Evolutionary conservation across 2,113 vertebrate genomes (phyloP).

Genomic region (Gopherus flavomarginatus): DNA sequence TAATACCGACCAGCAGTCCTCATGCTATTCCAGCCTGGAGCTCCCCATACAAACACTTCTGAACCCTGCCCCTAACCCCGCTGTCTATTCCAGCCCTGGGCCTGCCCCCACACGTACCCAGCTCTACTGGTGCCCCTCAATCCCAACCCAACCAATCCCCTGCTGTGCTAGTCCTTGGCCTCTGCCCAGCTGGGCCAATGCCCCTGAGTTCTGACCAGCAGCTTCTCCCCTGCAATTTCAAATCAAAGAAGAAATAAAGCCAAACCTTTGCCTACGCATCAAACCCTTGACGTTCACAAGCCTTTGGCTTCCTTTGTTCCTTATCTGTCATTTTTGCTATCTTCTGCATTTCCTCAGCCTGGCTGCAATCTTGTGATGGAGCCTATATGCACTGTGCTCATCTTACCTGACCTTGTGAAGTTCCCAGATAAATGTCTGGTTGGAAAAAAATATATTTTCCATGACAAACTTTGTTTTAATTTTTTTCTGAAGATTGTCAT

Average conservation of each 20-base stretch:
- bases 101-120: not conserved
- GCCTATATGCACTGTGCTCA: accelerated
- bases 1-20: not conserved
- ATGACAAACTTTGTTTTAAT: no score
- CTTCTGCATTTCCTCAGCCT: not conserved
- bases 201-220: not conserved
- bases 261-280: not conserved
- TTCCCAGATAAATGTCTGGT: not conserved
- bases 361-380: not conserved
- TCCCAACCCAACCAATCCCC: not conserved
- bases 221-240: not conserved
- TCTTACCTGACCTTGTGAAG: not conserved
- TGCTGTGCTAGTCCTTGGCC: not conserved
- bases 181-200: not conserved
- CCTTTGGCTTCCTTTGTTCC: not conserved
- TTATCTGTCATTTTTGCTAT: not conserved
- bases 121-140: not conserved
- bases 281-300: accelerated
- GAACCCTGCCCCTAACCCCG: not conserved
- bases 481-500: not conserved
- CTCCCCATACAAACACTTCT: not conserved
- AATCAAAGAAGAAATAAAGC: not conserved
- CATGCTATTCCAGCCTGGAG: not conserved
- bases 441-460: no score
- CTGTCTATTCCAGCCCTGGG: not conserved